Base-by-base conservation (phyloP, 2,797 vertebrate genomes). In the Myripristis murdjan region DNA sequence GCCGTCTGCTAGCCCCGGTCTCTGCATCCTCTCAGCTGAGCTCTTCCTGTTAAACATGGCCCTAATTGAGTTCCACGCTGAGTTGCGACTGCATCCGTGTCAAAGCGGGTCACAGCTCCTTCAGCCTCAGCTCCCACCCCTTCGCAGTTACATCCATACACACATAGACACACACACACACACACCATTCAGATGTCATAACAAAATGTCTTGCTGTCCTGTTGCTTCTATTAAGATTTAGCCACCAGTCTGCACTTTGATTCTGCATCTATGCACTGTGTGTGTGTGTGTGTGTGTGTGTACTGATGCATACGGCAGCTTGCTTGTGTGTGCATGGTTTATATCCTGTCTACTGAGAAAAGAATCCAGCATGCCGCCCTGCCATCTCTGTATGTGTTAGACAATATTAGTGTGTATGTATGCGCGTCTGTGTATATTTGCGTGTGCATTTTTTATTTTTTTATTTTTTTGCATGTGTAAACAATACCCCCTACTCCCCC, bases 11-110 rank as follows among this genome's bases (percentile, higher is more conserved):
- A 24, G 39, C 54, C 35, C 0, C 1, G 15, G 26, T 33, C 60
- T 61, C n/a, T 52, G 55, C 39, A 24, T 78, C 78, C 64, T 70
- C 47, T 68, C 43, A 16, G 31, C 56, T 31, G 48, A 75, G 22
- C 53, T 59, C 54, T 48, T 60, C 24, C 58, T 20, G 58, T 71
- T 43, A n/a, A 78, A 58, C 60, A 37, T 6, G 2, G 7, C 51
- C 18, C 22, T 48, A 62, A 49, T 20, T 28, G 62, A 79, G 54
- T 54, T 53, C 20, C 55, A n/a, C 46, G 59, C 56, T 23, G 39
- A 68, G 33, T 12, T 11, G 15, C 53, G 44, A 46, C 60, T 9
- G 15, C 8, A 62, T 62, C 65, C 37, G 68, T 58, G 44, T 57
- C 63, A 51, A 52, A 59, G 51, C 49, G 59, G 65, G 64, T 75